Base-by-base conservation (phyloP, 1,140 invertebrate species). In the Drosophila dunni region DNA sequence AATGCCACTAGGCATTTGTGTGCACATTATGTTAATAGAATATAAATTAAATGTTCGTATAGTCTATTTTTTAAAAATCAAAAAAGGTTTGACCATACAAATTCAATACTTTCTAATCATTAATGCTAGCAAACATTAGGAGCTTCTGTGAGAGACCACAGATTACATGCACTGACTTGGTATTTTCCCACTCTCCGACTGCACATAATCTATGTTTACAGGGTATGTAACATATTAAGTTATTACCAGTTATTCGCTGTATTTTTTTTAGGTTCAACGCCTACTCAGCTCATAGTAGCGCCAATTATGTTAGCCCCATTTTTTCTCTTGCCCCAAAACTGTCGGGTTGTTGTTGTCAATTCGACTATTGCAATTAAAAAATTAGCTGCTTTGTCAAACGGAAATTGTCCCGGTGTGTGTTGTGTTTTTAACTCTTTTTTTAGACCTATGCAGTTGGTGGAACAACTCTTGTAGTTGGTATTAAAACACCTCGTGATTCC, bases 351-450 rank as follows among this genome's bases (percentile, higher is more conserved):
- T 67, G 15, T 36, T 56, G 54, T 40, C 51, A 36, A 10, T 36
- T 45, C 54, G 53, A 29, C 53, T 62, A 63, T 61, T 54, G 73
- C 56, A 75, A 76, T 76, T 76, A 74, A 73, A 63, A 70, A 77
- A 53, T 66, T 73, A 17, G 34, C 75, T 77, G 36, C 45, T 67
- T 74, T 73, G 40, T 73, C 57, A 73, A 77, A 77, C 75, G 75
- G 75, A 77, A 77, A 77, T 73, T 40, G 64, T 77, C 71, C 38
- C 51, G 36, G 46, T 62, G 11, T 38, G 33, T 50, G 45, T 38
- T 62, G 38, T 51, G 57, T 48, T 65, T 69, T 50, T 48, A 44
- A 13, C 8, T 24, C 11, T 51, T 44, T 48, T 45, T 73, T 68
- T 48, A 46, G n/a, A 7, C 20, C 57, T 40, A 75, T 29, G 24